phyloP scores from a whole-genome alignment of 2,797 vertebrate species.

The Poeciliopsis paucimaculata region DNA sequence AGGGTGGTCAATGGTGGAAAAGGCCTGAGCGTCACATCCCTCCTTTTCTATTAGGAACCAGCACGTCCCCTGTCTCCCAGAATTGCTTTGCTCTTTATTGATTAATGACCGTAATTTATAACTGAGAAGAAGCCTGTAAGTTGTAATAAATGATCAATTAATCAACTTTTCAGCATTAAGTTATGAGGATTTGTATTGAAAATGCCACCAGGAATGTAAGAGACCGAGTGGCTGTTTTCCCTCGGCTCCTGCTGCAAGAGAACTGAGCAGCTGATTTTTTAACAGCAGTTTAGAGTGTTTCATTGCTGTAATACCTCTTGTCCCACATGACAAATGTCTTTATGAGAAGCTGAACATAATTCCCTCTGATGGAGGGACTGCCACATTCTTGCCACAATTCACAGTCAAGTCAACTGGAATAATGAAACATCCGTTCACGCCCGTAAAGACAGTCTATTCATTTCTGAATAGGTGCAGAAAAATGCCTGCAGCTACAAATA shows the following conservation, averaged over 20 bases:
- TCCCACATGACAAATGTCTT: slow-evolving; percentile 92
- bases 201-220: slow-evolving; percentile 78
- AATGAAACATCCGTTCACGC: slow-evolving; percentile 88
- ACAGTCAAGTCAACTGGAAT: slow-evolving; percentile 85
- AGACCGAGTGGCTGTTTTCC: slow-evolving; percentile 89
- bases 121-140: slow-evolving; percentile 94
- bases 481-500: slow-evolving; percentile 90
- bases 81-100: slow-evolving; percentile 99
- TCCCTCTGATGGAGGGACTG: slow-evolving; percentile 90
- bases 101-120: slow-evolving; percentile 99
- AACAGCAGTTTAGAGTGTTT: slow-evolving; percentile 90
- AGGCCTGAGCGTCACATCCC: slow-evolving; percentile 87
- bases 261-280: slow-evolving; percentile 84
- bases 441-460: slow-evolving; percentile 91
- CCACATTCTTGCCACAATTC: slow-evolving; percentile 83
- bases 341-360: slow-evolving; percentile 89
- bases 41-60: slow-evolving; percentile 97
- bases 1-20: slow-evolving; percentile 92
- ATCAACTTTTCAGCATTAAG: slow-evolving; percentile 98
- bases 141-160: slow-evolving; percentile 99
- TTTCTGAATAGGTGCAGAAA: slow-evolving; percentile 83
- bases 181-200: slow-evolving; percentile 90
- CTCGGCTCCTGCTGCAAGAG: slow-evolving; percentile 81
- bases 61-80: slow-evolving; percentile 96
- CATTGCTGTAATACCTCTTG: slow-evolving; percentile 91